Conservation (phyloP, 2,888 invertebrate species). For the Rhagonycha lutea region DNA sequence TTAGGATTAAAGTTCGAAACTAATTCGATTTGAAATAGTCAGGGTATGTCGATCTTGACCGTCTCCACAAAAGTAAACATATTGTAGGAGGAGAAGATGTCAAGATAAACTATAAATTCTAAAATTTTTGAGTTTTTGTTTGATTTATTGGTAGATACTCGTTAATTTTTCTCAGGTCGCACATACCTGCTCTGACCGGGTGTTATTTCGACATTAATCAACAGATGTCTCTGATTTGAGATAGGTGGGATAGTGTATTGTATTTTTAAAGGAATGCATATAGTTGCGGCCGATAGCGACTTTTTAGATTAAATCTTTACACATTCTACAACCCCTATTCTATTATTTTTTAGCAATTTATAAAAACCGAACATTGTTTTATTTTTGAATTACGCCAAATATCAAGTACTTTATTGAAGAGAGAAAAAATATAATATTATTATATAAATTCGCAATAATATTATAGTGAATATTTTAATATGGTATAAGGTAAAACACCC, state of each 20-base stretch:
- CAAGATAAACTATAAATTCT: slow-evolving; percentile 45
- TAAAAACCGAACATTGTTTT: not conserved
- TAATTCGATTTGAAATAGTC: slow-evolving; percentile 26
- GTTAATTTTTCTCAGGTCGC: slow-evolving; percentile 45
- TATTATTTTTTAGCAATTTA: slow-evolving; percentile 13
- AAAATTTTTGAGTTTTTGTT: slow-evolving; percentile 47
- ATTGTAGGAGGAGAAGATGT: slow-evolving; percentile 48
- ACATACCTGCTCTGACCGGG: slow-evolving; percentile 41
- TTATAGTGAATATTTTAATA: no score
- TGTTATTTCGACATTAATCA: slow-evolving; percentile 45
- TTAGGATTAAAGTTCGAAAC: slow-evolving; percentile 12
- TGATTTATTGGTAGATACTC: slow-evolving; percentile 46
- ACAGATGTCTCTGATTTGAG: slow-evolving; percentile 45
- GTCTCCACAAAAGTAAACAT: slow-evolving; percentile 40
- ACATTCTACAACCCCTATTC: slow-evolving; percentile 11
- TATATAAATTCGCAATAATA: no score
- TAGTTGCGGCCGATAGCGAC: slow-evolving; percentile 32
- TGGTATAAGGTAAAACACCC: no score
- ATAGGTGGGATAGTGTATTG: slow-evolving; percentile 41
- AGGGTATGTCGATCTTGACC: slow-evolving; percentile 15
- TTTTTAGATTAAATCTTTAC: slow-evolving; percentile 25
- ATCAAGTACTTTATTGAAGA: not conserved
- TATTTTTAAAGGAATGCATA: slow-evolving; percentile 38
- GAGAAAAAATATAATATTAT: no score
- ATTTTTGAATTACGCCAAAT: not conserved